Conservation (phyloP, 2,888 invertebrate genomes). For the Parthenolecanium corni region DNA sequence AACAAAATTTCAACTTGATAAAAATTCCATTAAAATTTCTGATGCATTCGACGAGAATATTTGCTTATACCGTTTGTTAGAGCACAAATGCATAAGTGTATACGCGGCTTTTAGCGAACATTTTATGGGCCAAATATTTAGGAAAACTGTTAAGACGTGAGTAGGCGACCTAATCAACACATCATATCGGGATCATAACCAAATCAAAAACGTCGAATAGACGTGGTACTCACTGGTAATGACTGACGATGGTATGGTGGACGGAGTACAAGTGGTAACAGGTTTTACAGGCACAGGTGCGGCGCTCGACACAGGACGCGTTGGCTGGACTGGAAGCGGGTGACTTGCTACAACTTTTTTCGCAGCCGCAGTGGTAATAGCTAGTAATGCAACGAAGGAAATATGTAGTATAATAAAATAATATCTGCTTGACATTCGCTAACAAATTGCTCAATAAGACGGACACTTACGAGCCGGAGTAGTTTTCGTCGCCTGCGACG, state of each 20-base stretch:
- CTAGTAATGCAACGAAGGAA: neutral
- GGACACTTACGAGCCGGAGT: slow-evolving; percentile 3
- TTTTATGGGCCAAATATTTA: too few species aligned
- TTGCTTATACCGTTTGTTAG: too few species aligned
- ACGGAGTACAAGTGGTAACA: slow-evolving; percentile 32
- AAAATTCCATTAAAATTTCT: too few species aligned
- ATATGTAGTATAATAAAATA: neutral
- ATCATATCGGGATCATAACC: neutral
- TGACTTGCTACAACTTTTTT: slow-evolving; percentile 35
- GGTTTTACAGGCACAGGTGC: slow-evolving; percentile 39
- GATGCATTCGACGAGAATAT: too few species aligned
- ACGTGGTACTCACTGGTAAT: slow-evolving; percentile 13
- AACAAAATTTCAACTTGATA: too few species aligned
- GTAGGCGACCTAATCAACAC: too few species aligned
- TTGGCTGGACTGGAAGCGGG: slow-evolving; percentile 36
- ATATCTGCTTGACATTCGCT: too few species aligned
- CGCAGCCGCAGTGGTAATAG: slow-evolving; percentile 28
- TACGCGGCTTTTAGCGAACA: too few species aligned
- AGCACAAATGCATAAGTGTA: too few species aligned
- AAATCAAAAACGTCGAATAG: neutral
- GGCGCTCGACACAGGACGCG: slow-evolving; percentile 37
- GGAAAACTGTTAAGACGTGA: too few species aligned
- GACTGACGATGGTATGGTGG: slow-evolving; percentile 23
- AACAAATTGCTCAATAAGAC: too few species aligned
- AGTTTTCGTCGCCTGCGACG: slow-evolving; percentile 4